Evolutionary conservation across 2,888 invertebrate species (phyloP).

Genomic region (Drosophila nigritarsus): DNA sequence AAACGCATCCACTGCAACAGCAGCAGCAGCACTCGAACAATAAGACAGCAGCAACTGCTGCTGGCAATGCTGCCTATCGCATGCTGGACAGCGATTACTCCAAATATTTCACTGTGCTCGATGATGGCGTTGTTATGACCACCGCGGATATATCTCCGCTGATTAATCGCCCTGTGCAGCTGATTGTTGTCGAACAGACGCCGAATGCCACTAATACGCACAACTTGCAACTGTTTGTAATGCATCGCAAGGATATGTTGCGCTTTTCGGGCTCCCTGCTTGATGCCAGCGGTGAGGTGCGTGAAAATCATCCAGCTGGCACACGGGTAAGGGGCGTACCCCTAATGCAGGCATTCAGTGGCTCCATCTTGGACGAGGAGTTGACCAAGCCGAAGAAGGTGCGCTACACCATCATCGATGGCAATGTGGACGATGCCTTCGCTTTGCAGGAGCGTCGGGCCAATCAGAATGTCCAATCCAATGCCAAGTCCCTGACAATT

Average conservation of each 20-base stretch:
- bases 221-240: slow-evolving; percentile 91
- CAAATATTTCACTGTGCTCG: slow-evolving; percentile 94
- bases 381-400: slow-evolving; percentile 86
- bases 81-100: slow-evolving; percentile 92
- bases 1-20: slow-evolving; percentile 81
- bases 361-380: slow-evolving; percentile 82
- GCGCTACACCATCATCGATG: slow-evolving; percentile 92
- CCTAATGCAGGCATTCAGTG: slow-evolving; percentile 89
- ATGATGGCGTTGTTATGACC: slow-evolving; percentile 96
- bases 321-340: slow-evolving; percentile 90
- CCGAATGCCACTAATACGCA: slow-evolving; percentile 92
- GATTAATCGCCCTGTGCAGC: slow-evolving; percentile 92
- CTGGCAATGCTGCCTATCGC: slow-evolving; percentile 86
- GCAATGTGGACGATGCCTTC: slow-evolving; percentile 91
- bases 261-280: slow-evolving; percentile 89
- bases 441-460: slow-evolving; percentile 87
- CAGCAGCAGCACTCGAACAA: slow-evolving; percentile 19
- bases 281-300: slow-evolving; percentile 89
- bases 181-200: slow-evolving; percentile 92
- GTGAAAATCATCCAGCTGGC: slow-evolving; percentile 91
- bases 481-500: slow-evolving; percentile 71
- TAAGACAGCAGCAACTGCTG: slow-evolving; percentile 23
- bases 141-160: slow-evolving; percentile 93
- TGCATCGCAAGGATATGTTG: slow-evolving; percentile 93
- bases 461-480: slow-evolving; percentile 67